Evolutionary conservation across 2,113 vertebrate species (phyloP), one percentile per base, ranked within the genome.

Genomic region (Thymallus thymallus): DNA sequence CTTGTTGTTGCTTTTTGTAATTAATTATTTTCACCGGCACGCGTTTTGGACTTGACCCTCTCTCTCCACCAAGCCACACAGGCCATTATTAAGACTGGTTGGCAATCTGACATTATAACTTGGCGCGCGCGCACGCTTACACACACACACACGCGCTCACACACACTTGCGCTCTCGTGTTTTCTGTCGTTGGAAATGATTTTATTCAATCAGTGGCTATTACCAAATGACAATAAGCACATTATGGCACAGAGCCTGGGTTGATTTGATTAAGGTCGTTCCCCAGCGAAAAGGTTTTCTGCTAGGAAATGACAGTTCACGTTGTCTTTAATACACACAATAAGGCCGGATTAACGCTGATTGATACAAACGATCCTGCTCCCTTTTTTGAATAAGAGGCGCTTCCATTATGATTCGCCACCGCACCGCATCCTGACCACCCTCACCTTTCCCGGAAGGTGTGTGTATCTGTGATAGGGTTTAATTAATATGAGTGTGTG

Each of bases 161-260:
- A 7, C 30, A 66, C 64, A 66, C 64, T 6, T 6, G 20, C 30
- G 6, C 18, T 6, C n/a, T 6, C 2, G 45, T 68, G 58, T 10
- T 13, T 41, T 1, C 16, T 48, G 62, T 70, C 3, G 22, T 75
- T 81, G 77, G 46, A 72, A 74, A 69, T 58, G 18, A 64, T 73
- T 86, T 76, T 66, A 83, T 85, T 85, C 58, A 79, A 81, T 88
- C 72, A 80, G 60, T 60, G 77, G 70, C 86, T 82, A 83, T 90
- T 84, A 84, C 72, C 67, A 79, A 80, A 75, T 76, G 16, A 13
- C 72, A 64, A 78, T 69, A 78, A 76, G 70, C 76, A 70, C 77
- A 70, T 73, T 41, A 73, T 32, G 55, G 26, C 68, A 16, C 72
- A 77, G 75, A 22, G 74, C 70, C 71, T 65, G 16, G 55, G 76